Percentiles rank a stretch among this genome's conserved stretches.
Evolutionary conservation across 2,888 invertebrate species (phyloP).

Genomic region (Arenicola marina): DNA sequence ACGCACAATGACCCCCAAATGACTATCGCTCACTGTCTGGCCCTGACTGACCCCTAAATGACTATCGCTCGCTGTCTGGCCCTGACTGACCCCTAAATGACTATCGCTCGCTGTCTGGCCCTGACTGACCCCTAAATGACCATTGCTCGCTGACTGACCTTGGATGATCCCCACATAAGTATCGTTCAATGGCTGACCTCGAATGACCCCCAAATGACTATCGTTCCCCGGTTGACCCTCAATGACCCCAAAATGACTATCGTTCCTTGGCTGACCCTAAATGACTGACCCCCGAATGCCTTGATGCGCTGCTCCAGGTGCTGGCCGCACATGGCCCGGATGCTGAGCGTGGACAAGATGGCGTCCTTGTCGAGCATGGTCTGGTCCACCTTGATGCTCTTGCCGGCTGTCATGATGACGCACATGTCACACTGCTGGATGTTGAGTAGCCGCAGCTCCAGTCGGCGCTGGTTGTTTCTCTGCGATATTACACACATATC

Average conservation of each 20-base stretch:
- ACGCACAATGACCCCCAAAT: too few species aligned
- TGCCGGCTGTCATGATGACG: constrained; percentile 23
- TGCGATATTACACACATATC: not conserved
- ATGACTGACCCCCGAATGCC: constrained; percentile 10
- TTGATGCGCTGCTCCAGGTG: constrained; percentile 13
- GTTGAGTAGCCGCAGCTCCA: constrained; percentile 19
- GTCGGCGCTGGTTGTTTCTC: constrained; percentile 13
- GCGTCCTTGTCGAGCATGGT: constrained; percentile 24
- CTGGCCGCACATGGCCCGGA: constrained; percentile 19
- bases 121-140: too few species aligned
- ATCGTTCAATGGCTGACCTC: not conserved
- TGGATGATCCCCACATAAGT: too few species aligned
- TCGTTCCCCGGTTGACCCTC: not conserved
- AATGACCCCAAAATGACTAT: not conserved
- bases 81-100: too few species aligned
- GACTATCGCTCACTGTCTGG: too few species aligned
- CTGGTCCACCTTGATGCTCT: constrained; percentile 14
- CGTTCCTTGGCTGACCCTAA: not conserved
- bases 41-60: too few species aligned
- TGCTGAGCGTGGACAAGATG: constrained; percentile 28
- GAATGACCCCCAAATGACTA: too few species aligned
- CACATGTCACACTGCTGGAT: constrained; percentile 23
- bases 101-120: too few species aligned
- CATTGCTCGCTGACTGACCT: too few species aligned
- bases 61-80: too few species aligned